Evolutionary conservation across 1,140 invertebrate species (phyloP), one percentile per base, ranked within the genome.

Genomic region (Lordiphosa clarofinis): DNA sequence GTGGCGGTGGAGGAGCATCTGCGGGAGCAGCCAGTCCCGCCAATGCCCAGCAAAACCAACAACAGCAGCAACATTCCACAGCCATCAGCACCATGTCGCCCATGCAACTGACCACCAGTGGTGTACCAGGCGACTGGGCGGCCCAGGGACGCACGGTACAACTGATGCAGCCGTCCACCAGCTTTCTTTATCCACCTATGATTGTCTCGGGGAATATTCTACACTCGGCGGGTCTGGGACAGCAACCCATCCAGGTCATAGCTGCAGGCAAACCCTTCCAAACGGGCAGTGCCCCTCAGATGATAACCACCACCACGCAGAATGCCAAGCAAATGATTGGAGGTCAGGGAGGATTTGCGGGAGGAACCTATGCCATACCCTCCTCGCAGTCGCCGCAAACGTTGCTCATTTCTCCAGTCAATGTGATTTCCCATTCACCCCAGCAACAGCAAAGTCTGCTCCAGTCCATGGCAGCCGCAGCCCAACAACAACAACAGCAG

Each of bases 111-210:
- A 88, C 86, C 8, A 74, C 89, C 1, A 74, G 87, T 3, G 72
- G 86, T 44, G 72, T 91, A 72, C 89, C 90, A 38, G 90, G 91
- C 36, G 92, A 93, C 35, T 92, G 92, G 89, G 90, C 43, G 3
- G 31, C 91, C 31, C 92, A 92, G 36, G 91, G 92, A 6, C 89
- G 91, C 3, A 92, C 92, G 6, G 91, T 94, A 8, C 95, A 96
- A 89, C 93, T 96, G 10, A 95, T 96, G 67, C 95, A 96, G 86
- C 95, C 96, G 94, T 93, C 88, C 92, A 92, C 73, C 91, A 95
- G 96, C 87, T 89, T 97, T 9, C 94, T 96, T 76, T 95, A 95
- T 87, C 94, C 92, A 1, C 93, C 94, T 36, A 87, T 95, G 12
- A 89, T 96, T 6, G 95, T 96, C 92, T 94, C 95, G 1, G 92